Conservation (phyloP, 2,888 invertebrate genomes). For the Abrostola triplasia region DNA sequence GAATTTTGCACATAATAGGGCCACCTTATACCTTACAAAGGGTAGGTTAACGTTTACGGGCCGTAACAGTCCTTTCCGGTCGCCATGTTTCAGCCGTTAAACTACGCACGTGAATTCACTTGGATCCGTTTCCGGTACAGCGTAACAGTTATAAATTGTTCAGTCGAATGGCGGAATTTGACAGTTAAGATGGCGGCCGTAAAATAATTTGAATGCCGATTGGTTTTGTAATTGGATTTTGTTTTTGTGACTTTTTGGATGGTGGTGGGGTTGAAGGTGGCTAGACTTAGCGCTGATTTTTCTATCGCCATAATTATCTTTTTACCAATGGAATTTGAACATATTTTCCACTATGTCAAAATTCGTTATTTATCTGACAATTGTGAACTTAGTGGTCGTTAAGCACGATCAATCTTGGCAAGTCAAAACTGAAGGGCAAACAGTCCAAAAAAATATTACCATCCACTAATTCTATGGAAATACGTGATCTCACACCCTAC, state of each 20-base stretch:
- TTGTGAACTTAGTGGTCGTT: too few relatives aligned
- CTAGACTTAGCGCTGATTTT: background rate
- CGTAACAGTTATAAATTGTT: slow-evolving; percentile 71
- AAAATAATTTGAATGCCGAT: slow-evolving; percentile 33
- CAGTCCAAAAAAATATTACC: too few relatives aligned
- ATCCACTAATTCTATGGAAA: too few relatives aligned
- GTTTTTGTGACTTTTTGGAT: slow-evolving; percentile 5
- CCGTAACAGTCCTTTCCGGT: slow-evolving; percentile 75
- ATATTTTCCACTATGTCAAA: too few relatives aligned
- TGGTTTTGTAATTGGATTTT: slow-evolving; percentile 31
- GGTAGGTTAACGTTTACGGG: slow-evolving; percentile 55
- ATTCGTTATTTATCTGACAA: too few relatives aligned
- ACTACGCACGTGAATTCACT: slow-evolving; percentile 76
- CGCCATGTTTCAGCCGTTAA: slow-evolving; percentile 79
- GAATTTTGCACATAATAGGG: slow-evolving; percentile 72
- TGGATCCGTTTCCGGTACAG: slow-evolving; percentile 75
- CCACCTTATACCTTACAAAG: slow-evolving; percentile 49
- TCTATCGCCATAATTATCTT: too few relatives aligned
- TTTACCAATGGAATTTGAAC: too few relatives aligned
- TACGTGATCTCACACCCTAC: too few relatives aligned
- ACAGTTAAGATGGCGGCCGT: slow-evolving; percentile 50
- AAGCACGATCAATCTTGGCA: too few relatives aligned
- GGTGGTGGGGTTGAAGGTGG: background rate
- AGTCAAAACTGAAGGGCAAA: too few relatives aligned
- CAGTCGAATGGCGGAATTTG: slow-evolving; percentile 54